phyloP scores from a whole-genome alignment of 2,797 vertebrate species.

The Myotis planiceps region DNA sequence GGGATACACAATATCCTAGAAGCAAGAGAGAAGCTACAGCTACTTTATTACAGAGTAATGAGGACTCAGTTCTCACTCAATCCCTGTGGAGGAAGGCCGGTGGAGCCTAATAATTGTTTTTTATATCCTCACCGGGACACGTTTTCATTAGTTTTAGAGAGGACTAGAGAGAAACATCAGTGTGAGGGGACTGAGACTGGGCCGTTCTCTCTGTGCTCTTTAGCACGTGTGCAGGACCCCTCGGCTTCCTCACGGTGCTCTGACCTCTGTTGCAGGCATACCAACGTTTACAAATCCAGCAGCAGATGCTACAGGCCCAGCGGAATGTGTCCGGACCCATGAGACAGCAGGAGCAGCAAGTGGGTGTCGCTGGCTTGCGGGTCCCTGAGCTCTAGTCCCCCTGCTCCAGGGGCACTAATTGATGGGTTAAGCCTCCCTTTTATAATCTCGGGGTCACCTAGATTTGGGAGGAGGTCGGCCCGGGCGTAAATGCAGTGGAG shows the following conservation, averaged over 20 bases:
- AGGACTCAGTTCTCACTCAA: not conserved
- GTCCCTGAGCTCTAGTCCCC: not conserved
- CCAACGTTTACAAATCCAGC: slow-evolving; percentile 99
- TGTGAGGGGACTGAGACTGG: not conserved
- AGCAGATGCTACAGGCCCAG: slow-evolving; percentile 99
- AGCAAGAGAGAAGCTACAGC: not conserved
- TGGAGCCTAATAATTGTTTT: too few relatives aligned
- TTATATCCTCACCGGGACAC: not conserved
- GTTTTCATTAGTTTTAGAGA: not conserved
- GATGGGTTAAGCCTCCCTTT: too few relatives aligned
- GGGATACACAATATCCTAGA: not conserved
- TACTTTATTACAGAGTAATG: not conserved
- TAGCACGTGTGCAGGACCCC: not conserved
- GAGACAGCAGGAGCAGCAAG: slow-evolving; percentile 99
- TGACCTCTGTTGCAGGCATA: slow-evolving; percentile 89
- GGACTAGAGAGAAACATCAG: not conserved
- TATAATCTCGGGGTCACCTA: not conserved
- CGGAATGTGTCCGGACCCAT: slow-evolving; percentile 98
- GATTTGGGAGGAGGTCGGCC: not conserved
- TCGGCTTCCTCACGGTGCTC: not conserved
- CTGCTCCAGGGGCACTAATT: not conserved
- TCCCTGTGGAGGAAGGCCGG: not conserved
- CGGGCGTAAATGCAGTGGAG: not conserved
- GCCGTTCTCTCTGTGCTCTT: not conserved
- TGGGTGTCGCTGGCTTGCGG: slow-evolving; percentile 85